Base-by-base conservation (phyloP, 2,113 vertebrate genomes). In the Catharus bicknelli region DNA sequence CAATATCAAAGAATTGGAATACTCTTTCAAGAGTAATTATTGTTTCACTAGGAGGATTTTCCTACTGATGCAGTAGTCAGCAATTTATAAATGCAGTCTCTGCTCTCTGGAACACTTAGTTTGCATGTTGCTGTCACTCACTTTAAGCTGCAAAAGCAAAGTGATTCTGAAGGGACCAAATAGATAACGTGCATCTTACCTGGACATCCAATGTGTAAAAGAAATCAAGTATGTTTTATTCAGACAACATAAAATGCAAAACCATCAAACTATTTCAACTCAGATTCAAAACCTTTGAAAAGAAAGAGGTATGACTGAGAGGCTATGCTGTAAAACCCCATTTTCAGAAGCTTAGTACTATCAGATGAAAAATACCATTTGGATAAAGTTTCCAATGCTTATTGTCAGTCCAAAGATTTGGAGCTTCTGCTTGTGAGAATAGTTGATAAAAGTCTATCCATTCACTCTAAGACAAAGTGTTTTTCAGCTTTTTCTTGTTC, bases 211-310 rank as follows among this genome's bases (percentile, higher is more conserved):
- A 69, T 58, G 38, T 90, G 90, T 74, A 86, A 72, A 89, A 74
- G 64, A 72, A 90, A 88, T 94, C 87, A 84, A 94, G 88, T 76
- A 94, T 91, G 70, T 86, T 95, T 96, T 93, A 89, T 96, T 95
- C 92, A 96, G 84, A 38, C 48, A 72, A 36, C 54, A 50, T 59
- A 53, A 58, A 93, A 90, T 85, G 69, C 75, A 95, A 85, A 83
- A 89, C 83, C 79, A 80, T 68, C 55, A 48, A 93, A 58, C 32
- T 63, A 83, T 96, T 94, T 94, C 75, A 88, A 63, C 84, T 83
- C 68, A 79, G 76, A 88, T 84, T 93, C 40, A 16, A 83, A 83
- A 90, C 50, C 51, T 92, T 86, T 87, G 43, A 63, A 51, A 92
- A 79, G 61, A 48, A 91, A 90, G 77, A 43, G 42, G 7, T 77